These are phyloP conservation scores for Drosophila quadrilineata DNA, from an alignment of 1,140 invertebrate genomes.

Conservation along the genomic window DNA sequence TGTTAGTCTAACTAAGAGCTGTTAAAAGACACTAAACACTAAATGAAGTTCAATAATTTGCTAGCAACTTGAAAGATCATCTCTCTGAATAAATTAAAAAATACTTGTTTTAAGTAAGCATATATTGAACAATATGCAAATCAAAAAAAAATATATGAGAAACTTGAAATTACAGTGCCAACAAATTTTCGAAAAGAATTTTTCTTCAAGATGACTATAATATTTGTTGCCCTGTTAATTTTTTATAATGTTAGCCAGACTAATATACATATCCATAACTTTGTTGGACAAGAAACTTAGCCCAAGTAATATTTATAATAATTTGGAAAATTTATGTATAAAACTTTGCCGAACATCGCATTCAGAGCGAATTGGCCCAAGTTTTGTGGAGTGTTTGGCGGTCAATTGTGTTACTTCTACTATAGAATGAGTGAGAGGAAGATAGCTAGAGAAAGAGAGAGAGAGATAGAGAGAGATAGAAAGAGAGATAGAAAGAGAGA, in stretches of 20 bases:
- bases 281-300: constrained; percentile 24
- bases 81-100: too few relatives aligned
- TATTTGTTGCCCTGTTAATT: constrained; percentile 9
- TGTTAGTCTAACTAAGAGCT: too few relatives aligned
- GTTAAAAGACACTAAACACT: too few relatives aligned
- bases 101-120: too few relatives aligned
- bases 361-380: constrained; percentile 59
- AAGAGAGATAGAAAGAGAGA: background rate
- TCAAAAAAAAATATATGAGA: background rate
- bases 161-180: constrained; percentile 3
- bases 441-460: background rate
- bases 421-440: background rate
- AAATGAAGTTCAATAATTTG: too few relatives aligned
- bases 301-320: constrained; percentile 56
- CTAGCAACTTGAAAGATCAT: too few relatives aligned
- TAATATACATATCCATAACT: constrained; percentile 6
- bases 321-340: constrained; percentile 60
- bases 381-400: constrained; percentile 61
- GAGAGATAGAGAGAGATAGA: background rate
- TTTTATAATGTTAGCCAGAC: constrained; percentile 4
- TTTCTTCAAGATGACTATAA: constrained; percentile 13
- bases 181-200: constrained; percentile 14
- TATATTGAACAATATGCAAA: background rate
- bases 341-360: constrained; percentile 45
- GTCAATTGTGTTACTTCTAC: constrained; percentile 63